These are phyloP conservation scores for Cephus nigrinus DNA, from an alignment of 2,888 invertebrate species.

Conservation along the genomic window DNA sequence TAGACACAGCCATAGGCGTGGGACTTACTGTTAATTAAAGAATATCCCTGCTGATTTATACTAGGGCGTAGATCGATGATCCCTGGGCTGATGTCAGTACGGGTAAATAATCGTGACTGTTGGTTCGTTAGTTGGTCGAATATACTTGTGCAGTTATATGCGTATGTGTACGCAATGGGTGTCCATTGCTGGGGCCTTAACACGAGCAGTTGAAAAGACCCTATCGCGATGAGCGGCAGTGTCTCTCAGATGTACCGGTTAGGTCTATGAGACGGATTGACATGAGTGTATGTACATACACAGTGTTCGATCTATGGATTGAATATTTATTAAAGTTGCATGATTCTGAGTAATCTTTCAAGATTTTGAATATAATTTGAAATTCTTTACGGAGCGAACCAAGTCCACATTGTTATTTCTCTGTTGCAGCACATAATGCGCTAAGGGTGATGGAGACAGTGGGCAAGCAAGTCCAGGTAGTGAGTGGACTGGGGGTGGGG, in stretches of 20 bases:
- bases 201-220: not conserved
- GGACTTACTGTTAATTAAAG: not conserved
- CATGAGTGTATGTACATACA: not conserved
- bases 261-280: not conserved
- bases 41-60: not conserved
- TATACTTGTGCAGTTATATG: not conserved
- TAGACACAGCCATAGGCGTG: too few species aligned
- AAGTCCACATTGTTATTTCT: not conserved
- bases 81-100: not conserved
- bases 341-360: not conserved
- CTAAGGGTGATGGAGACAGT: slow-evolving; percentile 64
- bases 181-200: not conserved
- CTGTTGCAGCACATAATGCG: slow-evolving; percentile 62
- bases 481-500: slow-evolving; percentile 63
- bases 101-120: not conserved
- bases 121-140: not conserved
- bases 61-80: not conserved
- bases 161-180: not conserved
- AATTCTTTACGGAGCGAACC: not conserved
- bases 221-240: not conserved
- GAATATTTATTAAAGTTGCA: not conserved
- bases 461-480: slow-evolving; percentile 64
- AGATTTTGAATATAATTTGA: not conserved
- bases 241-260: not conserved
- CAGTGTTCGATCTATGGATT: not conserved